A percentile compares a stretch with the other conserved stretches of the same genome.
Conservation (phyloP, 2,113 vertebrate genomes). For the Nerophis ophidion region DNA sequence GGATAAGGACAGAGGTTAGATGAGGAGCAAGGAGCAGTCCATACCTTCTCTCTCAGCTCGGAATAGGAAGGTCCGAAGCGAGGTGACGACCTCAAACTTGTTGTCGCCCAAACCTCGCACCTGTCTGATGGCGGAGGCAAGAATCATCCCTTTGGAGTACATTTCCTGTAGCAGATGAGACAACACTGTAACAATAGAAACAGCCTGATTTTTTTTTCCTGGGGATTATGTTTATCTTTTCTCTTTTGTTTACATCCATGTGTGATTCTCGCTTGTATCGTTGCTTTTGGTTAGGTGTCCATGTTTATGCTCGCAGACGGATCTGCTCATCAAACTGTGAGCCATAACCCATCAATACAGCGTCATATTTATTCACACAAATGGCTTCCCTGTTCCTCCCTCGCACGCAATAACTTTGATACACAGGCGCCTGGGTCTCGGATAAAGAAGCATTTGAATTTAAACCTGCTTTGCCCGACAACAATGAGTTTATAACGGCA, state of each 20-base stretch:
- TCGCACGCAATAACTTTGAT: constrained; percentile 43
- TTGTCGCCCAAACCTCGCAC: constrained; percentile 83
- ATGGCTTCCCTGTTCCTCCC: constrained; percentile 26
- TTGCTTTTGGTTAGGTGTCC: constrained; percentile 14
- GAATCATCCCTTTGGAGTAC: constrained; percentile 93
- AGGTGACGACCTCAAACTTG: constrained; percentile 90
- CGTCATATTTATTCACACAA: constrained; percentile 37
- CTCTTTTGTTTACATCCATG: constrained; percentile 33
- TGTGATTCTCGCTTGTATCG: constrained; percentile 24
- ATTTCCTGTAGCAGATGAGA: constrained; percentile 76
- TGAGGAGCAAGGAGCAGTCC: background rate
- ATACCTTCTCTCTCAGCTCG: constrained; percentile 91
- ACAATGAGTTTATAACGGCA: background rate
- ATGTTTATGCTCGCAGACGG: constrained; percentile 31
- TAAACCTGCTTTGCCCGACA: constrained; percentile 1
- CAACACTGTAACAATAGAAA: background rate
- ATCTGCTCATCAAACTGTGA: constrained; percentile 34
- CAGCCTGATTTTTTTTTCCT: constrained; percentile 25
- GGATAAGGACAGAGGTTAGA: constrained; percentile 11
- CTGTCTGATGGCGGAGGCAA: constrained; percentile 78
- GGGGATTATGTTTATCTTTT: constrained; percentile 16
- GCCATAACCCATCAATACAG: constrained; percentile 28
- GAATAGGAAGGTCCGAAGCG: constrained; percentile 87
- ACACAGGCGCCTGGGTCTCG: constrained; percentile 16
- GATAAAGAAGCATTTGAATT: constrained; percentile 26